These are phyloP conservation scores for Neocrepidodera transversa DNA, from an alignment of 2,888 invertebrate genomes.

Conservation along the genomic window DNA sequence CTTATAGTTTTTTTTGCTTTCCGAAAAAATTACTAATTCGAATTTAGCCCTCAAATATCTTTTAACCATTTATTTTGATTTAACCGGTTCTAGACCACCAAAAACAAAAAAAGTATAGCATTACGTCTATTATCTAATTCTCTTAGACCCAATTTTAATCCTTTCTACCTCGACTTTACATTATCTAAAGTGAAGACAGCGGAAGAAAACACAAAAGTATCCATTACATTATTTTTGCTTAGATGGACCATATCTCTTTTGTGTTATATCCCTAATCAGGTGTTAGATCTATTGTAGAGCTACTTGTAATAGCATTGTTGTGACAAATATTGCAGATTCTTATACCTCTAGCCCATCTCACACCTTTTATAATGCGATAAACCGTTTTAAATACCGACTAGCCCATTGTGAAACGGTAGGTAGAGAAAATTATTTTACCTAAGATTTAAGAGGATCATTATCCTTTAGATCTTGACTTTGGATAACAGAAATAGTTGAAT, in stretches of 20 bases:
- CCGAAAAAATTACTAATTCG: no score
- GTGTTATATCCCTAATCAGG: conserved; percentile 44
- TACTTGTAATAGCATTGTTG: conserved; percentile 53
- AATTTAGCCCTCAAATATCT: no score
- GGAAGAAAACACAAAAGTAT: conserved; percentile 37
- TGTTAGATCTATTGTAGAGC: conserved; percentile 49
- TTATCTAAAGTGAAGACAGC: conserved; percentile 4
- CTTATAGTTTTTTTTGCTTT: no score
- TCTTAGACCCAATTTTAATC: neutral
- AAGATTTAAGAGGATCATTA: conserved; percentile 11
- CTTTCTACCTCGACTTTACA: neutral
- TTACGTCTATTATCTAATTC: neutral
- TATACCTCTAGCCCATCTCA: conserved; percentile 46
- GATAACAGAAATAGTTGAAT: conserved; percentile 24
- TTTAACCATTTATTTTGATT: no score
- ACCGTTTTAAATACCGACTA: conserved; percentile 50
- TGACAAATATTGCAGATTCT: conserved; percentile 42
- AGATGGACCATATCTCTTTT: conserved; percentile 47
- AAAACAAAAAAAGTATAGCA: neutral
- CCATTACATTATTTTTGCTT: conserved; percentile 52
- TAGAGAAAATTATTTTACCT: conserved; percentile 10
- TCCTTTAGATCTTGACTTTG: conserved; percentile 22
- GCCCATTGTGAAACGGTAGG: conserved; percentile 15
- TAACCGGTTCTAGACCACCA: no score
- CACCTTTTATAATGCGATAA: conserved; percentile 49